Percentiles rank a stretch among this genome's conserved stretches.
Conservation (phyloP, 2,113 vertebrate species). For the Thamnophis sirtalis region DNA sequence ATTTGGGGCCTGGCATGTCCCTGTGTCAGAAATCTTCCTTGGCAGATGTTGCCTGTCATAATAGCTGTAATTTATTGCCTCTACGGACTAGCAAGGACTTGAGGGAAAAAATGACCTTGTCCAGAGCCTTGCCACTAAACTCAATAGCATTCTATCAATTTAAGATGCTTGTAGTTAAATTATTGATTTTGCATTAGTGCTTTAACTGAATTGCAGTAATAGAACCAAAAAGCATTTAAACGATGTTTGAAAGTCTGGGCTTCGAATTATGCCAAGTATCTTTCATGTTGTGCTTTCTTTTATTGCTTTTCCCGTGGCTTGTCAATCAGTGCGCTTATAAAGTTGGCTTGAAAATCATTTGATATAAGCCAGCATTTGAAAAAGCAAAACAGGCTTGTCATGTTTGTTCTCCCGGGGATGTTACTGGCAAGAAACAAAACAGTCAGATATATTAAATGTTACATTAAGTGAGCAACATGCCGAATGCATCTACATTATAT, state of each 20-base stretch:
- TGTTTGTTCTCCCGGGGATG: not conserved
- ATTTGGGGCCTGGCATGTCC: not conserved
- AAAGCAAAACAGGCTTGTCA: not conserved
- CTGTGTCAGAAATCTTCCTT: not conserved
- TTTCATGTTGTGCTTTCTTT: not conserved
- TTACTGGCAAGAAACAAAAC: not conserved
- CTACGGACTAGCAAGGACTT: fast-evolving
- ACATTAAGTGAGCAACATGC: not conserved
- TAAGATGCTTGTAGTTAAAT: not conserved
- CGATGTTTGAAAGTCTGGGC: not conserved
- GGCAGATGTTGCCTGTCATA: not conserved
- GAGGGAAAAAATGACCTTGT: not conserved
- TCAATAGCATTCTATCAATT: not conserved
- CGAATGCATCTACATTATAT: not conserved
- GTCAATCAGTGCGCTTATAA: not conserved
- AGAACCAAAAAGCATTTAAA: conserved; percentile 21
- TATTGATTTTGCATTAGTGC: fast-evolving
- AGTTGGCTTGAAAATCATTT: not conserved
- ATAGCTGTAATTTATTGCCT: not conserved
- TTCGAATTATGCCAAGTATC: fast-evolving
- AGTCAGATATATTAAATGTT: not conserved
- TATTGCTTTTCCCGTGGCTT: not conserved
- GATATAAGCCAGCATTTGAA: not conserved
- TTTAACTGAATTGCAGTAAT: conserved; percentile 2
- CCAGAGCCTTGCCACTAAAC: not conserved